Evolutionary conservation across 2,888 invertebrate species (phyloP).

Genomic region (Pomacea canaliculata): DNA sequence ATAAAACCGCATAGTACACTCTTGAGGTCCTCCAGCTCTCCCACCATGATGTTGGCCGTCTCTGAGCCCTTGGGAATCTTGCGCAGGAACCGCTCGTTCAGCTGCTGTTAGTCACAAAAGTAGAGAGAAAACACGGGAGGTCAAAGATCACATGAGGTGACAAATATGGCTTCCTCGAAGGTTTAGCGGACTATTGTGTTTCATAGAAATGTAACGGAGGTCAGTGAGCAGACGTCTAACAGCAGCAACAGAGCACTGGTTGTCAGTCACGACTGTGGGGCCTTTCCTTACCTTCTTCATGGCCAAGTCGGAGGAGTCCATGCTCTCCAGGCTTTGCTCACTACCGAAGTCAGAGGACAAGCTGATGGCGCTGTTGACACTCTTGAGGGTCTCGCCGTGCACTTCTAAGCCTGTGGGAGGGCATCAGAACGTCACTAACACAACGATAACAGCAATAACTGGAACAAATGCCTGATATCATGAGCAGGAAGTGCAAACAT

Average conservation of each 20-base stretch:
- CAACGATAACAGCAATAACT: too few species aligned
- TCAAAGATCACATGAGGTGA: not conserved
- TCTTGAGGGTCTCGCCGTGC: conserved; percentile 21
- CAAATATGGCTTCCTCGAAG: too few species aligned
- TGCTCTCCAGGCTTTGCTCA: conserved; percentile 37
- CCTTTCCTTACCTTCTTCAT: not conserved
- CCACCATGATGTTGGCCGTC: conserved; percentile 96
- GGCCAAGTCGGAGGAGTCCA: conserved; percentile 23
- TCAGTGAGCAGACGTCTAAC: too few species aligned
- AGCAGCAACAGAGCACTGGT: too few species aligned
- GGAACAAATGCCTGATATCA: too few species aligned
- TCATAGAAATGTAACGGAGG: too few species aligned
- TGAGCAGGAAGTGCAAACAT: too few species aligned
- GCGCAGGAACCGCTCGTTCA: conserved; percentile 70
- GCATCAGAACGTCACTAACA: too few species aligned
- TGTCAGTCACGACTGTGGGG: too few species aligned
- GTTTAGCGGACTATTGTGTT: too few species aligned
- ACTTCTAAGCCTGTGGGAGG: too few species aligned
- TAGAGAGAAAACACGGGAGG: not conserved
- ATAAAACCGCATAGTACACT: conserved; percentile 93
- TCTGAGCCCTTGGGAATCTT: conserved; percentile 97
- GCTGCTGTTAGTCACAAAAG: conserved; percentile 35
- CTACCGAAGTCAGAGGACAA: conserved; percentile 31
- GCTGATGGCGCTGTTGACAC: conserved; percentile 32
- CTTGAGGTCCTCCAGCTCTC: conserved; percentile 95